Conservation (phyloP, 2,113 vertebrate genomes). For the Brachypodius melanocephalos region DNA sequence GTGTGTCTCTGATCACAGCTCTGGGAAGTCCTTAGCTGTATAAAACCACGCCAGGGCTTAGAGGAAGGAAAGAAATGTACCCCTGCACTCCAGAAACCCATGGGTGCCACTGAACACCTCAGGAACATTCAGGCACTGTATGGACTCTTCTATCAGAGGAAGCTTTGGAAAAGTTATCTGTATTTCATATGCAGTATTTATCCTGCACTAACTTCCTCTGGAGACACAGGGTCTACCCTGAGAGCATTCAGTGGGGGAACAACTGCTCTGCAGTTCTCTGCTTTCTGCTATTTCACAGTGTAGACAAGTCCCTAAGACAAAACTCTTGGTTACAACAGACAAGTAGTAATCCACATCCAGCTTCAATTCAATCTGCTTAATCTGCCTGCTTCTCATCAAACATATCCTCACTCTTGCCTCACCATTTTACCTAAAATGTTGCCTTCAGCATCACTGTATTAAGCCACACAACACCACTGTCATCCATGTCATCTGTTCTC, state of each 20-base stretch:
- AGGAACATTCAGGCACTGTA: not conserved
- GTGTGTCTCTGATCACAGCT: not conserved
- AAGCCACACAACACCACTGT: not conserved
- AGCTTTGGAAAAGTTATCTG: not conserved
- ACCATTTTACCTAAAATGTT: not conserved
- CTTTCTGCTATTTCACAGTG: not conserved
- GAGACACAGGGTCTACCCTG: not conserved
- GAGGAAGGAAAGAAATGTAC: not conserved
- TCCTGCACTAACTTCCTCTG: not conserved
- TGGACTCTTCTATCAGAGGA: not conserved
- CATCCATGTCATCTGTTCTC: not conserved
- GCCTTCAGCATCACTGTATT: not conserved
- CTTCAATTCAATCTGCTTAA: not conserved
- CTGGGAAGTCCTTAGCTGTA: not conserved
- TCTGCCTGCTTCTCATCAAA: not conserved
- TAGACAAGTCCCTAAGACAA: not conserved
- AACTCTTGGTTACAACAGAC: not conserved
- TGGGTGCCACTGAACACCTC: not conserved
- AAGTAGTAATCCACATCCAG: not conserved
- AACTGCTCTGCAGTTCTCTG: not conserved
- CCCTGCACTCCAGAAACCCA: not conserved
- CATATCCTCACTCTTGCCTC: not conserved
- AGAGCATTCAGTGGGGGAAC: not conserved
- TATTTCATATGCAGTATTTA: not conserved
- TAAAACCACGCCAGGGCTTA: not conserved